Percentiles rank a stretch among this genome's conserved stretches.
phyloP scores from a whole-genome alignment of 2,113 vertebrate genomes.

The Gopherus evgoodei region DNA sequence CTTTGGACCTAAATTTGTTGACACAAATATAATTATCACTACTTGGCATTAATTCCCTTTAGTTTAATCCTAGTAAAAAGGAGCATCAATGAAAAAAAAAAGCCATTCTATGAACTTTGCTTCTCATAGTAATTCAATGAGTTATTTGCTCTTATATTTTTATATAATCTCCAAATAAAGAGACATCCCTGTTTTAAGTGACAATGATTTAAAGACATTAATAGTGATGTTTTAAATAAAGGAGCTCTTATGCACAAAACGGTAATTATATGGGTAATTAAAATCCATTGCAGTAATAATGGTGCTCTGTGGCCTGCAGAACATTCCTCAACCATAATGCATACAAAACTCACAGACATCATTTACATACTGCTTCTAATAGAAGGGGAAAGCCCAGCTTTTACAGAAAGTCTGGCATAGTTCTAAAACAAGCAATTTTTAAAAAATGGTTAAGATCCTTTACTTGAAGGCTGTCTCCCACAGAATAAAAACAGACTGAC shows the following conservation, averaged over 20 bases:
- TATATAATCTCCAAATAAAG: not conserved
- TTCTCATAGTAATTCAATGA: not conserved
- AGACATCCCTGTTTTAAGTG: not conserved
- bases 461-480: constrained; percentile 11
- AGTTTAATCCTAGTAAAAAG: not conserved
- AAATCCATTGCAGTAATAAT: constrained; percentile 30
- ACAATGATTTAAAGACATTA: not conserved
- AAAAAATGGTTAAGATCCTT: constrained; percentile 1
- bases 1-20: not conserved
- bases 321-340: not conserved
- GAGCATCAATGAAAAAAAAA: not conserved
- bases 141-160: not conserved
- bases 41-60: not conserved
- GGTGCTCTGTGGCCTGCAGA: not conserved
- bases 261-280: constrained; percentile 23
- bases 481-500: constrained; percentile 17
- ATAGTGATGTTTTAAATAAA: not conserved
- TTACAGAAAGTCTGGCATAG: constrained; percentile 12
- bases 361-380: constrained; percentile 48
- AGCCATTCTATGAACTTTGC: not conserved
- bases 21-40: not conserved
- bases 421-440: constrained; percentile 8
- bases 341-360: constrained; percentile 41
- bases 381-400: constrained; percentile 15
- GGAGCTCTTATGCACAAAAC: not conserved